A percentile compares a stretch with the other conserved stretches of the same genome.
Evolutionary conservation across 2,113 vertebrate genomes (phyloP).

Genomic region (Cariama cristata): DNA sequence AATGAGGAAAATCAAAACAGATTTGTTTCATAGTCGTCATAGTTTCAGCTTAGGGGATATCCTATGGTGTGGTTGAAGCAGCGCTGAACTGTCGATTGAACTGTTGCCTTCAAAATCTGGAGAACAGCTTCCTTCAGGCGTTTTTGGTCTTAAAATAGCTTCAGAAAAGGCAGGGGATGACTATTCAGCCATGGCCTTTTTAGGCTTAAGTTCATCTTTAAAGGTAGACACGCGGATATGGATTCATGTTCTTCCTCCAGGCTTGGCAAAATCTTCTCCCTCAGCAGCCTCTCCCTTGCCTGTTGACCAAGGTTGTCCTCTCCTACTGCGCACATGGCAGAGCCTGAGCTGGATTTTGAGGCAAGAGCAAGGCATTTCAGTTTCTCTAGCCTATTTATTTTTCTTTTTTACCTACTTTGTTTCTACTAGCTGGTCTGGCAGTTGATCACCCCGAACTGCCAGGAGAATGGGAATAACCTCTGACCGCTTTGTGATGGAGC

Average conservation of each 20-base stretch:
- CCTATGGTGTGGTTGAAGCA: accelerated
- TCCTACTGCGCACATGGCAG: background rate
- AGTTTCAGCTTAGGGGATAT: background rate
- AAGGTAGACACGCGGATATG: background rate
- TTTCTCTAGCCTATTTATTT: background rate
- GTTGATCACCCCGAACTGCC: background rate
- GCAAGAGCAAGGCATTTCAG: background rate
- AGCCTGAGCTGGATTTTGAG: background rate
- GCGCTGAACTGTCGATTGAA: background rate
- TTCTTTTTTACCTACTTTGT: background rate
- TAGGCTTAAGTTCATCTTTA: background rate
- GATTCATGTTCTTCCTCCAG: background rate
- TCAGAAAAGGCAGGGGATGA: background rate
- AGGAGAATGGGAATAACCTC: background rate
- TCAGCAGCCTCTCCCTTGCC: background rate
- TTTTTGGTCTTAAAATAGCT: background rate
- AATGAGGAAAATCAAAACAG: background rate
- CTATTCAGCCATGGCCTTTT: background rate
- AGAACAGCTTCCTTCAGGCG: background rate
- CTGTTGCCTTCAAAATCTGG: background rate
- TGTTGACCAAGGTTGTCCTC: background rate
- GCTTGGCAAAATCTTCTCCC: background rate
- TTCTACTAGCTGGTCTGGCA: background rate
- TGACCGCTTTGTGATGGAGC: background rate
- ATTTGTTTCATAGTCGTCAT: background rate